Evolutionary conservation across 2,888 invertebrate genomes (phyloP).

Genomic region (Seladonia tumulorum): DNA sequence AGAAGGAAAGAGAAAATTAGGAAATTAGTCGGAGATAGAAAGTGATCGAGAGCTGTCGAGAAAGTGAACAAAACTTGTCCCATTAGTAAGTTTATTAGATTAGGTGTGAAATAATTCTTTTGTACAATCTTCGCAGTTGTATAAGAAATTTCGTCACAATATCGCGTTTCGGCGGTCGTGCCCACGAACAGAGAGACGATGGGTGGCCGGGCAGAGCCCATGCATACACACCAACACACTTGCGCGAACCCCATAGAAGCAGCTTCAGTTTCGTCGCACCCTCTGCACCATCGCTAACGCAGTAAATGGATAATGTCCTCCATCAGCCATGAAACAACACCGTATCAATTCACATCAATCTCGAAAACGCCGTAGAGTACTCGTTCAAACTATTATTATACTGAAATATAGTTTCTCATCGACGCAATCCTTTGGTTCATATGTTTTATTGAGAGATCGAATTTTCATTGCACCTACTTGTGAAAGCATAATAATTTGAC

Average conservation of each 20-base stretch:
- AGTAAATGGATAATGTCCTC: constrained; percentile 6
- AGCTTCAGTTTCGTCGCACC: neutral
- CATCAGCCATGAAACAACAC: neutral
- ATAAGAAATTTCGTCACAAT: neutral
- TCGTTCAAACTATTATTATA: too few species aligned
- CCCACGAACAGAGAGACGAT: neutral
- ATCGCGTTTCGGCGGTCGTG: neutral
- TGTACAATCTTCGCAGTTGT: neutral
- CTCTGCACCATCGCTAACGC: neutral
- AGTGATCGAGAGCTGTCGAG: too few species aligned
- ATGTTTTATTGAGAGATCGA: too few species aligned
- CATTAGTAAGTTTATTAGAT: neutral
- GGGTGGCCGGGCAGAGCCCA: constrained; percentile 2
- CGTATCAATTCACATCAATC: neutral
- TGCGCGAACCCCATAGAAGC: neutral
- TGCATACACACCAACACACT: constrained; percentile 6
- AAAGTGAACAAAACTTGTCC: neutral
- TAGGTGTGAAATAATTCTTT: neutral
- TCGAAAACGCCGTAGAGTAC: neutral
- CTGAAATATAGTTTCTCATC: too few species aligned
- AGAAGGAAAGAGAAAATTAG: neutral
- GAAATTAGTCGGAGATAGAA: neutral
- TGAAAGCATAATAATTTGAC: too few species aligned
- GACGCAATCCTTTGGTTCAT: too few species aligned
- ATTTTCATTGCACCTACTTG: too few species aligned